Evolutionary conservation across 2,797 vertebrate genomes (phyloP).

Genomic region (Lerista edwardsae): DNA sequence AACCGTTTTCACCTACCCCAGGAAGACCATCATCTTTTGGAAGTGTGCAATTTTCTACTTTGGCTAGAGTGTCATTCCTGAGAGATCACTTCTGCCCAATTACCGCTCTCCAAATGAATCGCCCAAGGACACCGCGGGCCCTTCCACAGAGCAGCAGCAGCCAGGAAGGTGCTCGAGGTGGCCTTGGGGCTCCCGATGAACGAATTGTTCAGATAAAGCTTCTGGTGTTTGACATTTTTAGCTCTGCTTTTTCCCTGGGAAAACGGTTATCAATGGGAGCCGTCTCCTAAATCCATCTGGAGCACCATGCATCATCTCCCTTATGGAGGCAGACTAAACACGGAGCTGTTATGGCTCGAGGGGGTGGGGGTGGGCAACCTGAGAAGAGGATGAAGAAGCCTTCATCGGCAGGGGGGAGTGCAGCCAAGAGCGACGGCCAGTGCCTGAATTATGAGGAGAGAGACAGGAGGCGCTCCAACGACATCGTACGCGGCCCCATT

Average conservation of each 20-base stretch:
- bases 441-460: too few relatives aligned
- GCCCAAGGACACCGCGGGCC: not conserved
- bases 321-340: not conserved
- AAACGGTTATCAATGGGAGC: not conserved
- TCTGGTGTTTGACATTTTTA: conserved; percentile 2
- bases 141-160: not conserved
- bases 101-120: conserved; percentile 8
- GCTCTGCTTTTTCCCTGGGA: conserved; percentile 1
- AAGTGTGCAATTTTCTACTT: not conserved
- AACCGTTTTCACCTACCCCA: conserved; percentile 40
- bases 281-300: not conserved
- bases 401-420: too few relatives aligned
- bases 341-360: not conserved
- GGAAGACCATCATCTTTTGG: conserved; percentile 49
- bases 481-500: too few relatives aligned
- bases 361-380: too few relatives aligned
- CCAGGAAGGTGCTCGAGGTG: not conserved
- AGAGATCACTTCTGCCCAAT: not conserved
- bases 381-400: too few relatives aligned
- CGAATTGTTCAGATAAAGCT: conserved; percentile 30
- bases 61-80: not conserved
- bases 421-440: too few relatives aligned
- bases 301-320: not conserved
- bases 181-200: conserved; percentile 14
- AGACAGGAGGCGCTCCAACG: too few relatives aligned